phyloP scores from a whole-genome alignment of 2,113 vertebrate species.

The Dendrocopos noguchii region DNA sequence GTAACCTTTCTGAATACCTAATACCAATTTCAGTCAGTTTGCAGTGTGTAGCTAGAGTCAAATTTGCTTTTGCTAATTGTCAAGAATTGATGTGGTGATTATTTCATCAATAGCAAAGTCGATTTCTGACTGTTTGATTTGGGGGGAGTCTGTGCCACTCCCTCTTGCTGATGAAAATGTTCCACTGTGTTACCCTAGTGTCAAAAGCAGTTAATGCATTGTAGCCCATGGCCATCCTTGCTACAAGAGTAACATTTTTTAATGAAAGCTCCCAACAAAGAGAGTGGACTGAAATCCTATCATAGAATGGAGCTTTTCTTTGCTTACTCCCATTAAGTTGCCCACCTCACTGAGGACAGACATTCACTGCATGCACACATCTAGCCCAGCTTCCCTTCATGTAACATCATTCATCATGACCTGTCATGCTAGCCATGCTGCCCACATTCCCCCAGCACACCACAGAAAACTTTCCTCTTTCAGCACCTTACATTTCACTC shows the following conservation, averaged over 20 bases:
- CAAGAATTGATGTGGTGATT: neutral
- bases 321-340: neutral
- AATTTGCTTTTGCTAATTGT: neutral
- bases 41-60: neutral
- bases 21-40: neutral
- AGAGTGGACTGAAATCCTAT: neutral
- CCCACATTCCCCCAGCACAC: neutral
- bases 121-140: neutral
- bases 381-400: conserved; percentile 29
- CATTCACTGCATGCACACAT: conserved; percentile 16
- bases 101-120: neutral
- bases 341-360: conserved; percentile 3
- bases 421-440: neutral
- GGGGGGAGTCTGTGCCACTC: neutral
- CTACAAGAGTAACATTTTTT: neutral
- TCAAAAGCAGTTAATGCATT: neutral
- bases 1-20: neutral
- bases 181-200: neutral
- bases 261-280: neutral
- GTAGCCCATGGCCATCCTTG: neutral
- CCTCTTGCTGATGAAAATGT: neutral
- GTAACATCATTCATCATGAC: conserved; percentile 52
- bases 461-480: conserved; percentile 64
- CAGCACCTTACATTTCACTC: conserved; percentile 57
- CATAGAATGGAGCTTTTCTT: conserved; percentile 8